A percentile compares a stretch with the other conserved stretches of the same genome.
These are phyloP conservation scores for Rhinophrynus dorsalis DNA, from an alignment of 2,797 vertebrate species.

Conservation along the genomic window DNA sequence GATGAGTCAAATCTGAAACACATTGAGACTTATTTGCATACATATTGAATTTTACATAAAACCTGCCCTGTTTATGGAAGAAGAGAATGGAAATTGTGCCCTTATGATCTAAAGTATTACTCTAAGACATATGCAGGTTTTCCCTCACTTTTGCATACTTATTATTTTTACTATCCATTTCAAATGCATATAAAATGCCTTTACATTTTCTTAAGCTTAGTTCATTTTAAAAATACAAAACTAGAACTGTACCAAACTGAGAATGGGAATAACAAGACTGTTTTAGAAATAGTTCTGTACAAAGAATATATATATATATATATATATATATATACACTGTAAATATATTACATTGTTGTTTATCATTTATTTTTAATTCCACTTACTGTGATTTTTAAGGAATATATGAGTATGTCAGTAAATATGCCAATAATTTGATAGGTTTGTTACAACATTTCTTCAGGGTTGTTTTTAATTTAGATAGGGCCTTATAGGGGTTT, in stretches of 20 bases:
- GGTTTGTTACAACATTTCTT: no score
- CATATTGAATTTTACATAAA: constrained; percentile 47
- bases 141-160: constrained; percentile 13
- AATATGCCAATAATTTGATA: no score
- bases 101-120: constrained; percentile 28
- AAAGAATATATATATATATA: no score
- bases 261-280: background rate
- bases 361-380: no score
- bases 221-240: constrained; percentile 23
- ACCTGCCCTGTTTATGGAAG: constrained; percentile 35
- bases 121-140: constrained; percentile 21
- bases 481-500: no score
- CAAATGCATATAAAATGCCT: constrained; percentile 20
- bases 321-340: no score
- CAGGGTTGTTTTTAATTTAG: no score
- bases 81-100: constrained; percentile 35
- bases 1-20: constrained; percentile 45
- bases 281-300: constrained; percentile 13
- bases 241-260: background rate
- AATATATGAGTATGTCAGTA: no score
- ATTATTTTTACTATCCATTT: constrained; percentile 39
- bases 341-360: no score
- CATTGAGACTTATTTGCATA: constrained; percentile 47
- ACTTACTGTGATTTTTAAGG: no score
- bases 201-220: background rate